These are phyloP conservation scores for Aplodontia rufa DNA, from an alignment of 2,113 vertebrate species.

Conservation along the genomic window DNA sequence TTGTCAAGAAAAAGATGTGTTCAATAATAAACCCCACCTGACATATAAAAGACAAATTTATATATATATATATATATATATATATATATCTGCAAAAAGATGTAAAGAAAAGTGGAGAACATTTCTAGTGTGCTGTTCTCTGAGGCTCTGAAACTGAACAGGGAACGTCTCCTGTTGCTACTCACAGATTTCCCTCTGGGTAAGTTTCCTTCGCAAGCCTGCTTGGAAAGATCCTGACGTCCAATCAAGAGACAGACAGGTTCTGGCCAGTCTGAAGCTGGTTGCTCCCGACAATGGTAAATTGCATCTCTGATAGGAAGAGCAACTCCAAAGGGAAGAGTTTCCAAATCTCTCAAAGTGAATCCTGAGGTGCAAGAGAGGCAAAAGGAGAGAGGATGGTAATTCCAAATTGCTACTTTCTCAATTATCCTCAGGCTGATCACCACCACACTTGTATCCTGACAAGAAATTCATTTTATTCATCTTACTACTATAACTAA, in stretches of 20 bases:
- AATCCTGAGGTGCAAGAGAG: slow-evolving; percentile 83
- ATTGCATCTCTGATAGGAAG: slow-evolving; percentile 96
- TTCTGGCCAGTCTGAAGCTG: slow-evolving; percentile 96
- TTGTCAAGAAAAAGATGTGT: not conserved
- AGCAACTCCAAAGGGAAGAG: slow-evolving; percentile 96
- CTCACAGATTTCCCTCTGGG: slow-evolving; percentile 94
- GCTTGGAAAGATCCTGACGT: slow-evolving; percentile 96
- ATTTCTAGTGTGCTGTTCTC: not conserved
- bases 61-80: not conserved
- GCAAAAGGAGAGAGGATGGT: not conserved
- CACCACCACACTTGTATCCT: not conserved
- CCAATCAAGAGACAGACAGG: slow-evolving; percentile 96
- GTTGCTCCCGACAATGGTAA: slow-evolving; percentile 95
- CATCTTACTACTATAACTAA: slow-evolving; percentile 19
- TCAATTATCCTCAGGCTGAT: not conserved
- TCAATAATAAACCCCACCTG: not conserved
- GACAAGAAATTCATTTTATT: not conserved
- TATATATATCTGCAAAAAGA: not conserved
- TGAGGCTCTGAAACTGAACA: not conserved
- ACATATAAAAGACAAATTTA: not conserved
- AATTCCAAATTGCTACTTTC: not conserved
- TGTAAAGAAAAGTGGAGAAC: not conserved
- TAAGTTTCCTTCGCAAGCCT: slow-evolving; percentile 94
- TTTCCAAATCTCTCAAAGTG: slow-evolving; percentile 95
- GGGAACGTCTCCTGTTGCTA: slow-evolving; percentile 50